A percentile compares a stretch with the other conserved stretches of the same genome.
Evolutionary conservation across 2,113 vertebrate species (phyloP).

Genomic region (Gasterosteus aculeatus): DNA sequence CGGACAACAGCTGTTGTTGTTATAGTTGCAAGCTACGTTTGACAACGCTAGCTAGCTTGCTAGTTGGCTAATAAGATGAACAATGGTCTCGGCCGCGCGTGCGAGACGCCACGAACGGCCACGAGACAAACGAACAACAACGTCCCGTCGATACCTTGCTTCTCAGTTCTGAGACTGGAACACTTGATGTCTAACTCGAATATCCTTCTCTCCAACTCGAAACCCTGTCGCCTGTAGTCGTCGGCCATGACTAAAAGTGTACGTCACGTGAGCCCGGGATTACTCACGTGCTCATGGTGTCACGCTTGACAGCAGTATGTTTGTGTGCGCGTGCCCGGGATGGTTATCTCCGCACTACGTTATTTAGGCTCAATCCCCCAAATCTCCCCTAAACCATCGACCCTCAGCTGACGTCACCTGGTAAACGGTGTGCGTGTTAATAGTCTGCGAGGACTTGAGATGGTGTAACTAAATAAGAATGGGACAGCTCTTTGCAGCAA

Average conservation of each 20-base stretch:
- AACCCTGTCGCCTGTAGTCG: conserved; percentile 83
- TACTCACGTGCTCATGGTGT: conserved; percentile 74
- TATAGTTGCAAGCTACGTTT: conserved; percentile 55
- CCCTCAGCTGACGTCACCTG: too few relatives aligned
- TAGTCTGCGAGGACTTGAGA: too few relatives aligned
- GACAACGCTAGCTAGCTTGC: conserved; percentile 57
- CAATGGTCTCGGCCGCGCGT: background rate
- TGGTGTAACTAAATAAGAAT: too few relatives aligned
- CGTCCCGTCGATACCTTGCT: conserved; percentile 73
- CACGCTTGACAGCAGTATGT: background rate
- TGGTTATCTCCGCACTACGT: background rate
- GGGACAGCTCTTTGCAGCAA: too few relatives aligned
- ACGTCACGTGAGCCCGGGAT: conserved; percentile 78
- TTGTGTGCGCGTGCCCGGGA: background rate
- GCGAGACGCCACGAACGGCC: background rate
- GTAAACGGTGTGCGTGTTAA: too few relatives aligned
- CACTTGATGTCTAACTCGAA: conserved; percentile 84
- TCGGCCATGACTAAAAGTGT: conserved; percentile 83
- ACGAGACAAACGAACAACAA: background rate
- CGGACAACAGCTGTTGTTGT: conserved; percentile 49
- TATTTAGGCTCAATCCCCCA: background rate
- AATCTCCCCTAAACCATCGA: too few relatives aligned
- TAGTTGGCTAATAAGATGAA: conserved; percentile 46
- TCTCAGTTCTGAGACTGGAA: conserved; percentile 80
- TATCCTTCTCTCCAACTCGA: conserved; percentile 85